Percentiles rank a stretch among this genome's conserved stretches.
These are phyloP conservation scores for Cremastobaeus sp. DNA, from an alignment of 2,888 invertebrate species.

Conservation along the genomic window DNA sequence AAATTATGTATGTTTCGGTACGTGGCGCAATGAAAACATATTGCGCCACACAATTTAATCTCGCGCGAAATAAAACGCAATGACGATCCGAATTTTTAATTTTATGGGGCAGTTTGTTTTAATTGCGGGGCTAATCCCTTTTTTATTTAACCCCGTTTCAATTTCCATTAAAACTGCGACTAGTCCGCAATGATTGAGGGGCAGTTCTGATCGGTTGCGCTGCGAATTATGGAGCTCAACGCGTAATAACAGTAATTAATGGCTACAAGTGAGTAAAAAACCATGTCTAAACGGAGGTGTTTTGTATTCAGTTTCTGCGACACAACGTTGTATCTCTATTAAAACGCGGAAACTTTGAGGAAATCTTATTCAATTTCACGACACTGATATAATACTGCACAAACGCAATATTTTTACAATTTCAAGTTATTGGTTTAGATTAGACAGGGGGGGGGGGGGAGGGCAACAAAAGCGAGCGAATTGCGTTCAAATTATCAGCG, in stretches of 20 bases:
- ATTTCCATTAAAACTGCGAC: no score
- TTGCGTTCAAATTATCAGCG: constrained; percentile 43
- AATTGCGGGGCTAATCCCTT: neutral
- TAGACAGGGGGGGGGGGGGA: constrained; percentile 10
- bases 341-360: constrained; percentile 9
- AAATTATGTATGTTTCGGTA: constrained; percentile 7
- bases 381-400: constrained; percentile 55
- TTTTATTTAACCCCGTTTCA: neutral
- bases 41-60: neutral
- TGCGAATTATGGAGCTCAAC: constrained; percentile 40
- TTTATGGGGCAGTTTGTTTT: neutral
- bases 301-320: constrained; percentile 47
- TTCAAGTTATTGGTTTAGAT: constrained; percentile 52
- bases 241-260: constrained; percentile 21
- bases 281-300: constrained; percentile 34
- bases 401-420: constrained; percentile 58
- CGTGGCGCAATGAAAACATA: neutral
- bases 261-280: constrained; percentile 12
- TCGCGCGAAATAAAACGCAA: neutral
- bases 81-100: neutral
- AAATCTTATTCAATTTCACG: constrained; percentile 51
- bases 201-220: constrained; percentile 1
- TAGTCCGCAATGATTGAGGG: neutral
- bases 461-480: constrained; percentile 5
- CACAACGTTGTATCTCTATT: constrained; percentile 30